phyloP scores from a whole-genome alignment of 37 sponge, comb jelly and placozoan species.

The Haliclona indistincta region DNA sequence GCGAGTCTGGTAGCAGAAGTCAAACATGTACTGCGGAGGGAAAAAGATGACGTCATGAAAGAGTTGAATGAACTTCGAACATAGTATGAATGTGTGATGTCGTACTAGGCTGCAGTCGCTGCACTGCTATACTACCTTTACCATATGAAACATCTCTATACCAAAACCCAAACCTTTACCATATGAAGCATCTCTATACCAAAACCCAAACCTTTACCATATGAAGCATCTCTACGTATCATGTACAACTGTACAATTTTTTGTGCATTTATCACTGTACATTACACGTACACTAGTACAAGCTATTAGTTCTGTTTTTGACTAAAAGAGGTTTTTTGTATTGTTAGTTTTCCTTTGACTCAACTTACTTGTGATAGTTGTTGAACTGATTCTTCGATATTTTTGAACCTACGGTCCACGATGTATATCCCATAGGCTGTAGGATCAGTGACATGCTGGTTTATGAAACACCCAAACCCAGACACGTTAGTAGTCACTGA shows the following conservation, averaged over 20 bases:
- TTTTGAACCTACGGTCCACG: slow-evolving; percentile 85
- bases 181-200: no score
- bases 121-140: no score
- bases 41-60: not conserved
- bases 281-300: not conserved
- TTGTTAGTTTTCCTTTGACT: not conserved
- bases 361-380: slow-evolving; percentile 80
- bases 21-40: slow-evolving; percentile 68
- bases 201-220: no score
- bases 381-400: slow-evolving; percentile 82
- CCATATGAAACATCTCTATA: no score
- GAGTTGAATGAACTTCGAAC: not conserved
- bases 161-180: no score
- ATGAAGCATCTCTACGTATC: no score
- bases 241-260: no score
- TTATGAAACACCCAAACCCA: slow-evolving; percentile 98
- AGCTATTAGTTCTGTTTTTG: not conserved
- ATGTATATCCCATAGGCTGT: slow-evolving; percentile 97
- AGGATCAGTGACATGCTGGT: slow-evolving; percentile 91
- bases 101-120: no score
- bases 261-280: no score
- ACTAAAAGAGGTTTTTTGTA: not conserved
- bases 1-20: slow-evolving; percentile 80
- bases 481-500: slow-evolving; percentile 98
- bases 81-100: no score